These are phyloP conservation scores for Drosophila paracracens DNA, from an alignment of 2,888 invertebrate species.

Conservation along the genomic window DNA sequence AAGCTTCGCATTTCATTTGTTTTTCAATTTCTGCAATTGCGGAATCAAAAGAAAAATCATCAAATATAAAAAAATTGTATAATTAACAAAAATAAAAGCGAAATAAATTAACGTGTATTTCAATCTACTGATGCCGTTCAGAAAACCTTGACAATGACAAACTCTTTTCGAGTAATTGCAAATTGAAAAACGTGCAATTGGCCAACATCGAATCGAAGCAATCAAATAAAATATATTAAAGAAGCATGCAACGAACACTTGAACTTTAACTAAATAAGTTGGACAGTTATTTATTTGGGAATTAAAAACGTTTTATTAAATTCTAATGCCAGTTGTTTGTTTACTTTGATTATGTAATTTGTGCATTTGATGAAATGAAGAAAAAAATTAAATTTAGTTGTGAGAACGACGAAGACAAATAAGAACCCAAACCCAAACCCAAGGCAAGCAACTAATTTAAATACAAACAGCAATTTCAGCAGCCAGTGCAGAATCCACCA, in stretches of 20 bases:
- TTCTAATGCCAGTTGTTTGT: slow-evolving; percentile 31
- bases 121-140: slow-evolving; percentile 33
- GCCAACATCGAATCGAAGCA: slow-evolving; percentile 34
- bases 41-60: not conserved
- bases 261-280: slow-evolving; percentile 60
- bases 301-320: slow-evolving; percentile 35
- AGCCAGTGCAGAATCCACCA: slow-evolving; percentile 40
- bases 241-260: slow-evolving; percentile 45
- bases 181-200: slow-evolving; percentile 76
- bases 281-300: slow-evolving; percentile 26
- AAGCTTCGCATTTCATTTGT: not conserved
- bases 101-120: slow-evolving; percentile 39
- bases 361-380: slow-evolving; percentile 52
- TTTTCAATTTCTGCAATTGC: not conserved
- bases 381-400: slow-evolving; percentile 60
- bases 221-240: slow-evolving; percentile 46
- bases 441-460: slow-evolving; percentile 75
- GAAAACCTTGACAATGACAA: slow-evolving; percentile 71
- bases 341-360: slow-evolving; percentile 25
- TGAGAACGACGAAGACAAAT: slow-evolving; percentile 56
- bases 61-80: not conserved
- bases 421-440: slow-evolving; percentile 49
- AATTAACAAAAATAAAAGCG: not conserved
- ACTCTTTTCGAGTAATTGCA: slow-evolving; percentile 65
- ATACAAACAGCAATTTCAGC: slow-evolving; percentile 68